Evolutionary conservation across 2,113 vertebrate genomes (phyloP).

Genomic region (Eptatretus burgeri): DNA sequence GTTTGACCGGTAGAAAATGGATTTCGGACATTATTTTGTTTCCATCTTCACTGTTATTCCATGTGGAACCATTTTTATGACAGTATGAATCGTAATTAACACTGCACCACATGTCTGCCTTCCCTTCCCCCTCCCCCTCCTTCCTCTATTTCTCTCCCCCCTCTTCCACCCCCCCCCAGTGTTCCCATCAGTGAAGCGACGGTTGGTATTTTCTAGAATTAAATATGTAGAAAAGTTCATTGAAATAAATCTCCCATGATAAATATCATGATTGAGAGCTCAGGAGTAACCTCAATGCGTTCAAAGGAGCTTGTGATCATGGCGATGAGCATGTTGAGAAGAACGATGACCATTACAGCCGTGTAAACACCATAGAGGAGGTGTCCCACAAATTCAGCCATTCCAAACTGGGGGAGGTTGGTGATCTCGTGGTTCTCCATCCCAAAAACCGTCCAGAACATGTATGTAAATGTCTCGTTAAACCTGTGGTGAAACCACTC

Average conservation of each 20-base stretch:
- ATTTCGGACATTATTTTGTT: too few relatives aligned
- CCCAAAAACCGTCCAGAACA: constrained; percentile 79
- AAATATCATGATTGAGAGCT: too few relatives aligned
- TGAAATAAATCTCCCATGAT: too few relatives aligned
- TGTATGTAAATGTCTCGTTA: constrained; percentile 47
- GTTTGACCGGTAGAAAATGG: too few relatives aligned
- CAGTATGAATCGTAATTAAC: too few relatives aligned
- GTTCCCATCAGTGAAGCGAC: too few relatives aligned
- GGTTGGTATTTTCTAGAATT: background rate
- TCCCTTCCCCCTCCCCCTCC: too few relatives aligned
- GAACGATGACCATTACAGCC: constrained; percentile 45
- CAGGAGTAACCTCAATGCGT: constrained; percentile 36
- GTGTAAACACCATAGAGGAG: constrained; percentile 48
- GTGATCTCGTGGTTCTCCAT: constrained; percentile 35
- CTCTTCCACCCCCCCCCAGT: too few relatives aligned
- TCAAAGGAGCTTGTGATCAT: constrained; percentile 81
- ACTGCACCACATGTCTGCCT: too few relatives aligned
- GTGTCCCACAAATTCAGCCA: constrained; percentile 36
- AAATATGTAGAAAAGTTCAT: background rate
- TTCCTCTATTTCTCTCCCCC: too few relatives aligned
- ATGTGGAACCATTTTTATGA: too few relatives aligned
- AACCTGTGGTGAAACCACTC: constrained; percentile 20
- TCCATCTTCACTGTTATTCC: too few relatives aligned
- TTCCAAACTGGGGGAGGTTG: constrained; percentile 31
- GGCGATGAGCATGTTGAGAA: constrained; percentile 62